Conservation (phyloP, 1,140 invertebrate genomes). For the Eubasilissa regina region DNA sequence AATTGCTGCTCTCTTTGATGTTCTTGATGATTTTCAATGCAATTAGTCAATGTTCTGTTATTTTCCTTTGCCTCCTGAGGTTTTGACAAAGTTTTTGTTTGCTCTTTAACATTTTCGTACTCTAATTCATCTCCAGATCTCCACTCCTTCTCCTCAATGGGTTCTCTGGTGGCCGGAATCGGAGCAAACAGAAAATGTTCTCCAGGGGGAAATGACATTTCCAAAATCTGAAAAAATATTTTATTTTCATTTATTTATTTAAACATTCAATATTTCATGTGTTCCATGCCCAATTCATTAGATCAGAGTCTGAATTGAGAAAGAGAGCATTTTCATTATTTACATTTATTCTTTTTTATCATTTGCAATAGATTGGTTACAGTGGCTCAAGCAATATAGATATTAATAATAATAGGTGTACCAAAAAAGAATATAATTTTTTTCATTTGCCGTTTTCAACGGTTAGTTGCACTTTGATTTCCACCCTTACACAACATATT, state of each 20-base stretch:
- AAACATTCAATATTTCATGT: no score
- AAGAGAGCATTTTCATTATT: no score
- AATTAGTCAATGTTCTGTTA: neutral
- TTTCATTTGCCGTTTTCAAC: no score
- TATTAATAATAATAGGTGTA: no score
- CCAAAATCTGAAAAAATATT: slow-evolving; percentile 42
- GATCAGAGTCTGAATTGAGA: no score
- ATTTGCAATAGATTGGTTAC: no score
- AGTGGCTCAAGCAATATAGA: no score
- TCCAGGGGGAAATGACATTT: slow-evolving; percentile 52
- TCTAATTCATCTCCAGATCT: slow-evolving; percentile 43
- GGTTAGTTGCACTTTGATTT: no score
- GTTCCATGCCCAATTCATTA: no score
- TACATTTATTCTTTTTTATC: no score
- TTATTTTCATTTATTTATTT: slow-evolving; percentile 1
- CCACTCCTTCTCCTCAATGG: slow-evolving; percentile 37
- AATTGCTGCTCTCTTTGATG: neutral
- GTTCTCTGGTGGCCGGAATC: slow-evolving; percentile 34
- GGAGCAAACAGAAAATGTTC: slow-evolving; percentile 49
- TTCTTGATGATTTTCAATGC: slow-evolving; percentile 9
- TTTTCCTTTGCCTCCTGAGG: neutral
- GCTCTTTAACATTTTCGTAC: slow-evolving; percentile 22
- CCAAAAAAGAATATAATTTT: no score
- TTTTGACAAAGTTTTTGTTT: slow-evolving; percentile 6
- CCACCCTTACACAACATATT: no score